phyloP scores from a whole-genome alignment of 1,140 invertebrate genomes.

The Lethrus apterus region DNA sequence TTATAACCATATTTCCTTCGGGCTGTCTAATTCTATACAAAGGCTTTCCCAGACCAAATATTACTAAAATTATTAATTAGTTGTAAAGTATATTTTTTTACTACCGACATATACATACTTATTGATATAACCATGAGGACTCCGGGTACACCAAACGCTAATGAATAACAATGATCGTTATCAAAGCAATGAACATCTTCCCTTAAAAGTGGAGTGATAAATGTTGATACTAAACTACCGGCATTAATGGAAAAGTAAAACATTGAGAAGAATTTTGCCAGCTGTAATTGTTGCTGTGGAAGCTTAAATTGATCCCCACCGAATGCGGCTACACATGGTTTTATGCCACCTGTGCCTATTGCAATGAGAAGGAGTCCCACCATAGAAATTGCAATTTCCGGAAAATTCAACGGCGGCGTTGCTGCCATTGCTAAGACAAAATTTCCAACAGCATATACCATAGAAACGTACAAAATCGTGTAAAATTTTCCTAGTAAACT shows the following conservation, averaged over 20 bases:
- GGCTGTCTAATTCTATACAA: slow-evolving; percentile 73
- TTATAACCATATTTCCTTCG: slow-evolving; percentile 72
- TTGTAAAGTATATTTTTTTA: neutral
- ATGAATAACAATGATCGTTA: slow-evolving; percentile 72
- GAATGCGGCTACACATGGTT: slow-evolving; percentile 94
- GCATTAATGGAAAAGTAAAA: slow-evolving; percentile 94
- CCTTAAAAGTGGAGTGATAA: slow-evolving; percentile 80
- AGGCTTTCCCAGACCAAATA: slow-evolving; percentile 72
- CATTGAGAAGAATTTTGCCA: slow-evolving; percentile 82
- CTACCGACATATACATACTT: slow-evolving; percentile 46
- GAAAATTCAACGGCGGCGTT: slow-evolving; percentile 48
- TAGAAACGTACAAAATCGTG: slow-evolving; percentile 82
- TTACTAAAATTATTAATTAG: slow-evolving; percentile 51
- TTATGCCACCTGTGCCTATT: slow-evolving; percentile 91
- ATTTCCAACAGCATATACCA: slow-evolving; percentile 82
- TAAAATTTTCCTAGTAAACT: slow-evolving; percentile 78
- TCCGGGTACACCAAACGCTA: slow-evolving; percentile 90
- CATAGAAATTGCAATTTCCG: slow-evolving; percentile 58
- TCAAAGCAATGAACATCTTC: slow-evolving; percentile 78
- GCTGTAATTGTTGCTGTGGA: slow-evolving; percentile 66
- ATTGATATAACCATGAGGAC: slow-evolving; percentile 76
- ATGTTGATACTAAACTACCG: slow-evolving; percentile 83
- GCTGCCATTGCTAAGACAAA: slow-evolving; percentile 66
- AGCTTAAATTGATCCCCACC: slow-evolving; percentile 92
- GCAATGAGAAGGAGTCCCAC: slow-evolving; percentile 79